phyloP scores from a whole-genome alignment of 2,113 vertebrate genomes.

The Phasianus colchicus region DNA sequence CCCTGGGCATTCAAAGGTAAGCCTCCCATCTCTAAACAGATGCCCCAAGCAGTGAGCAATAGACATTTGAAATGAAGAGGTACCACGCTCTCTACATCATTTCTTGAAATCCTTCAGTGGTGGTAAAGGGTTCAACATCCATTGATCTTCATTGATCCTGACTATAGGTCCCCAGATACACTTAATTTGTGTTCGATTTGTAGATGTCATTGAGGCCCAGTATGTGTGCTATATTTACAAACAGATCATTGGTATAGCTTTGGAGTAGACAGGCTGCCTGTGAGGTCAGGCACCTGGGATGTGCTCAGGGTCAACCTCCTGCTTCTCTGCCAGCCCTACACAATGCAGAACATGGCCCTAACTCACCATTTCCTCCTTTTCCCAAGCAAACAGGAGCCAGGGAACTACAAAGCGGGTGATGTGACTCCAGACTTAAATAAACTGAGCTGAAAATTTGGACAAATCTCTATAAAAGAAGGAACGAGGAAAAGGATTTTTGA shows the following conservation, averaged over 20 bases:
- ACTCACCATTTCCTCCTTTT: background rate
- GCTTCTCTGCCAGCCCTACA: fast-evolving
- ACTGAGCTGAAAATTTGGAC: background rate
- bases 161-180: background rate
- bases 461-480: background rate
- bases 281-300: background rate
- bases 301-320: background rate
- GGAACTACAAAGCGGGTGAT: background rate
- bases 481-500: background rate
- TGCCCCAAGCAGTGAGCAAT: background rate
- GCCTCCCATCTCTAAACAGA: background rate
- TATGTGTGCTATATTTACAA: background rate
- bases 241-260: background rate
- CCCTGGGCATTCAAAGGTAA: background rate
- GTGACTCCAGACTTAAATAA: background rate
- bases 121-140: background rate
- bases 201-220: background rate
- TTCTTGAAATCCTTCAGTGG: background rate
- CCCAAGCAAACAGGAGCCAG: background rate
- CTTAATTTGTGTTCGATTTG: background rate
- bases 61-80: background rate
- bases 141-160: background rate
- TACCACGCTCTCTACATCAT: background rate
- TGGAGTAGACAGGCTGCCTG: background rate
- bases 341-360: fast-evolving